Evolutionary conservation across 2,113 vertebrate species (phyloP), one percentile per base, ranked within the genome.

Genomic region (Callospermophilus lateralis): DNA sequence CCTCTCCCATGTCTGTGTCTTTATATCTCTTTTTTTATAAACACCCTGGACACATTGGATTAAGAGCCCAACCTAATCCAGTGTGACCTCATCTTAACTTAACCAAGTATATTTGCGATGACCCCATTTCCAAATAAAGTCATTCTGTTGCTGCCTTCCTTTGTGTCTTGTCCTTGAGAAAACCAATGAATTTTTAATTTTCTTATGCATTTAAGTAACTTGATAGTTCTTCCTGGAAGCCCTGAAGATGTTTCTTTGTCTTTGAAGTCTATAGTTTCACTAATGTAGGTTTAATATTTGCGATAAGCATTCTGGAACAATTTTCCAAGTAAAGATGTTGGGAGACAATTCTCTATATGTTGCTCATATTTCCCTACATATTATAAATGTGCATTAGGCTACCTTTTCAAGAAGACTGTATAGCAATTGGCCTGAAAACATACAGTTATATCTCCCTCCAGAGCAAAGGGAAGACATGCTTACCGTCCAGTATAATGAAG

Each of bases 251-350:
- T 90, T 74, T 42, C 16, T 92, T 90, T 58, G 51, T 84, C 73
- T 90, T 63, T 51, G 70, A 87, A 90, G 32, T 70, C 87, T 72
- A 48, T 13, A 32, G 17, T 77, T 88, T 89, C 89, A 67, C 51
- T 94, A 61, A 58, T 53, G 70, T 45, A 61, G 32, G 10, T 94
- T 68, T 95, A 68, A 84, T 39, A 79, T 70, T 93, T 93, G 51
- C n/a, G 12, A 95, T 72, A 63, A 84, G 65, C 58, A 76, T 93
- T 94, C 53, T 45, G 68, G 34, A 20, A 74, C n/a, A 89, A 53
- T 61, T 72, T 72, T 78, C 61, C 77, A 89, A 93, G 45, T 42
- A 74, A 22, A 39, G 26, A 24, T 73, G 45, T 80, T 39, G 11
- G 20, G 17, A 95, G 24, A 20, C 2, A 90, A 26, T 42, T 80